Evolutionary conservation across 2,797 vertebrate species (phyloP).

Genomic region (Antrozous pallidus): DNA sequence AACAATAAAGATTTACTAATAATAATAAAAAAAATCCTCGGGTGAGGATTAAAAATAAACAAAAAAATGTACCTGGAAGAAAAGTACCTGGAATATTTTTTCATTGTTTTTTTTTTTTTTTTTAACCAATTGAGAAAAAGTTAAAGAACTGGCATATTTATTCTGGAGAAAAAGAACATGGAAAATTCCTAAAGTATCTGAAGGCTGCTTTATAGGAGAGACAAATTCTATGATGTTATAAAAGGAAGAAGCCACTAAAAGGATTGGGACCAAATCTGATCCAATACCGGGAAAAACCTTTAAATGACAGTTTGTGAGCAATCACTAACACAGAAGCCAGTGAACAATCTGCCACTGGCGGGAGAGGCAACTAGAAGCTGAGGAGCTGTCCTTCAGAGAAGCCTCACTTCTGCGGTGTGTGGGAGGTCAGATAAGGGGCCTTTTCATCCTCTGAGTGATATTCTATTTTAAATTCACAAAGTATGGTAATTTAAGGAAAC

Average conservation of each 20-base stretch:
- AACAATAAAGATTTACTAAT: too few species aligned
- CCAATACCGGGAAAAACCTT: not conserved
- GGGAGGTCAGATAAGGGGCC: not conserved
- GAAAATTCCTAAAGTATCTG: not conserved
- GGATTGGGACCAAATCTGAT: not conserved
- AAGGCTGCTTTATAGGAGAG: not conserved
- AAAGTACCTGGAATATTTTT: not conserved
- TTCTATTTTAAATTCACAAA: not conserved
- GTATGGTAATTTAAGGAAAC: not conserved
- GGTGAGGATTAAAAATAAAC: too few species aligned
- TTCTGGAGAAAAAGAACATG: not conserved
- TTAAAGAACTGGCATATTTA: not conserved
- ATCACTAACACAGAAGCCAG: not conserved
- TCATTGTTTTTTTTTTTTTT: too few species aligned
- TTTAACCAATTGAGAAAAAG: not conserved
- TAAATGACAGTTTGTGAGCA: not conserved
- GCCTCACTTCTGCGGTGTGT: not conserved
- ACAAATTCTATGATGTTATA: not conserved
- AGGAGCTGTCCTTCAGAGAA: not conserved
- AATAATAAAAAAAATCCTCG: too few species aligned
- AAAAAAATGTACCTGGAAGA: not conserved
- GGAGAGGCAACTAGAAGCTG: not conserved
- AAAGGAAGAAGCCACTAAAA: not conserved
- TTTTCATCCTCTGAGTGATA: not conserved
- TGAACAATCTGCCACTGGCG: not conserved